Base-by-base conservation (phyloP, 2,888 invertebrate species). In the Nematopogon swammerdamellus region DNA sequence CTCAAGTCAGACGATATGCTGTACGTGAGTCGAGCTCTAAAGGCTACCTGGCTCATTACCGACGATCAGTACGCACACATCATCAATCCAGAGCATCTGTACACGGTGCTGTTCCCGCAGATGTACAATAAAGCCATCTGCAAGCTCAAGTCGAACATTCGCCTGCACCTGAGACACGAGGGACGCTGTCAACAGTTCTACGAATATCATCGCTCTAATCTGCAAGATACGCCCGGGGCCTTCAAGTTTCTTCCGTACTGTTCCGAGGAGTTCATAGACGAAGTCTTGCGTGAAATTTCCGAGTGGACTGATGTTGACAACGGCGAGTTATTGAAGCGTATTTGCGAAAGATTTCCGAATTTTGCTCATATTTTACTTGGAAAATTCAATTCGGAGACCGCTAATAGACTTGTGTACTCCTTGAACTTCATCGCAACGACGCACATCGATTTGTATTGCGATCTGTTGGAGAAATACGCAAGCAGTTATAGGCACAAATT, bases 1-100 rank as follows among this genome's bases (percentile, higher is more conserved):
- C 55, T 74, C 19, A 68, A 68, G 60, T 60, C 67, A 19, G 61
- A 64, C 17, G 68, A 72, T 49, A 64, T 73, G 67, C 54, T 75
- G 1, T 71, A 63, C 49, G 72, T 74, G 0, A 68, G 64, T 53
- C 64, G 63, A 59, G 68, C 69, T 1, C 55, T 75, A 1, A 70
- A 68, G 55, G 57, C 63, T 20, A 55, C 50, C 16, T 73, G 74
- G 73, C 57, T 75, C 1, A 42, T 68, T 20, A 47, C 29, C n/a
- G 61, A 67, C 16, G 25, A 51, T 16, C 50, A 61, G 30, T 59
- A 65, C 49, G 49, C 50, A 17, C 51, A 65, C 6, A 59, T 72
- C 4, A 60, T 74, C 2, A 67, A 67, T 48, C 68, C 73, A 11
- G 50, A 50, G n/a, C 57, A 67, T 56, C 60, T 75, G 20, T 71